Evolutionary conservation across 1,140 invertebrate genomes (phyloP), one percentile per base, ranked within the genome.

Genomic region (Musca vetustissima): DNA sequence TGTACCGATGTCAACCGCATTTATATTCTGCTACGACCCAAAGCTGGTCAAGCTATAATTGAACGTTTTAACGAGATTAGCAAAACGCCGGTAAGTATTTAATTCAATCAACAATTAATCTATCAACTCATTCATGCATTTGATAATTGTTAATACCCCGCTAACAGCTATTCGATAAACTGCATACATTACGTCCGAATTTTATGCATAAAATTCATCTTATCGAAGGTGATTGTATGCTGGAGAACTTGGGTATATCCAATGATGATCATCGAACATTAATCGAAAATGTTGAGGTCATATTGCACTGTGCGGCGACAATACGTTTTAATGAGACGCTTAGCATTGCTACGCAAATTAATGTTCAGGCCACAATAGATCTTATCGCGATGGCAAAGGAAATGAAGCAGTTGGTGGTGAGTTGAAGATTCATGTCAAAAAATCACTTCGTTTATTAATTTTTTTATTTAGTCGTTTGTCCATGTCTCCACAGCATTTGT

Each of bases 241-340:
- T 87, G 21, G 84, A 87, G 1, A 87, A 88, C 2, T 81, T 97
- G 0, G 93, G 91, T 1, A 83, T 97, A 0, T 87, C 82, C 36
- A 76, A 85, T 1, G 79, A 86, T 32, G 88, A 93, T n/a, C 70
- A 72, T 0, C 47, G 67, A 57, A 14, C 77, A 17, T 49, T 79
- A 43, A 11, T 32, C 7, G 61, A 71, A 0, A 52, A 87, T 66
- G 86, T 93, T 8, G 73, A 88, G 28, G 79, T 95, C 14, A 88
- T 97, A 1, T 90, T 96, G 75, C 94, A 97, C 73, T 89, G 86
- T 3, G 95, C 95, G 0, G 95, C 95, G 0, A 94, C 93, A 1
- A 88, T 96, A 15, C 70, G 75, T 83, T 96, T 96, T 82, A 90
- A 93, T 70, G 94, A 95, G 77, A 87, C 89, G 0, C 83, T 96